Base-by-base conservation (phyloP, 2,797 vertebrate species). In the Poeciliopsis presidionis region DNA sequence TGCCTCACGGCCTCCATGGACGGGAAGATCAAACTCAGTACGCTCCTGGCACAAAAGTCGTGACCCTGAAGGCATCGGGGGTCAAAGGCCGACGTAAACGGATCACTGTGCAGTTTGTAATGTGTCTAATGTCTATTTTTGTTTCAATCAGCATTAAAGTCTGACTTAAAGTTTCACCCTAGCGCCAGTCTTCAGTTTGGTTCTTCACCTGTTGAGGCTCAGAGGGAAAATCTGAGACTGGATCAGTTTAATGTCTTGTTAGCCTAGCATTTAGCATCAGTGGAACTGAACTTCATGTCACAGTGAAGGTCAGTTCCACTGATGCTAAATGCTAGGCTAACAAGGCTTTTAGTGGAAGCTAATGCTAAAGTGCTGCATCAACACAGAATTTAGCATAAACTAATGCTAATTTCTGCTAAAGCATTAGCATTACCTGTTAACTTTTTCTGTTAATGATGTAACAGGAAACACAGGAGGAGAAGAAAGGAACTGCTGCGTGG, bases 1-100 rank as follows among this genome's bases (percentile, higher is more conserved):
- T 99, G 98, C 88, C 96, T 99, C 76, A 99, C 98, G 0, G 97
- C 97, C 49, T 99, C 98, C 28, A 99, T 99, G 98, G 98, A 99
- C 0, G 98, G 98, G 70, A 99, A 98, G 95, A 97, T 99, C 90
- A 97, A 97, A 94, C 92, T 99, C 89, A 99, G 97, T 86, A 99
- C 98, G 0, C 96, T 99, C 16, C 94, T 99, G 81, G 97, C 98
- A 28, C 98, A 99, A 74, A 99, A 99, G 87, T 93, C 95, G 83
- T 94, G 86, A 93, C 25, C 5, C 47, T 51, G 30, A 12, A 53
- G 43, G 20, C 5, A 33, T 76, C 70, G 20, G 14, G 79, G 73
- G 41, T 67, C 9, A 33, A 39, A 71, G 9, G 22, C 2, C 20
- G 59, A 36, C 14, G 11, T 8, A 20, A 63, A 63, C 30, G 14